Evolutionary conservation across 2,113 vertebrate species (phyloP).

Genomic region (Loxodonta africana): DNA sequence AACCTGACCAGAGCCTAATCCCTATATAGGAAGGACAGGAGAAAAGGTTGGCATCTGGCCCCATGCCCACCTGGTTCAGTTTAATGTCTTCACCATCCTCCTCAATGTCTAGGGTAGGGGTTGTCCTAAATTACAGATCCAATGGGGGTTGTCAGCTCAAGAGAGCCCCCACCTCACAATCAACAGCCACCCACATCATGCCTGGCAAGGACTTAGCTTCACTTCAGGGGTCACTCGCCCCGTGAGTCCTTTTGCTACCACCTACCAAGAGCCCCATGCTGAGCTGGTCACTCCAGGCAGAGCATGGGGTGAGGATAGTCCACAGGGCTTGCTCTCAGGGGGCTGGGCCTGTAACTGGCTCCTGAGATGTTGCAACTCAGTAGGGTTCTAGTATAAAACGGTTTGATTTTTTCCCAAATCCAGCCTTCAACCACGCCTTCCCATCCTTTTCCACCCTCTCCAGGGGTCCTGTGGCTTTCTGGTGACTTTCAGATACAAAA

Average conservation of each 20-base stretch:
- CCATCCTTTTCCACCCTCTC: neutral
- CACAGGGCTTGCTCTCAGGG: neutral
- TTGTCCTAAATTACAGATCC: neutral
- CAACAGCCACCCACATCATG: neutral
- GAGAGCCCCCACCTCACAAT: too few species aligned
- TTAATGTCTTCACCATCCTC: neutral
- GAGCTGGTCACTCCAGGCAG: neutral
- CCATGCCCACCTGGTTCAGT: neutral
- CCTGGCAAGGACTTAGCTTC: neutral
- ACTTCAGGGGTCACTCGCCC: neutral
- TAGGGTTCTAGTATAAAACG: neutral
- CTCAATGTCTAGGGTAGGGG: neutral
- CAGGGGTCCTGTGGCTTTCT: neutral
- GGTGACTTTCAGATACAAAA: neutral
- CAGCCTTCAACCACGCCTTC: neutral
- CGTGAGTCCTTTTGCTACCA: neutral
- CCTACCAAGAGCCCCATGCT: neutral
- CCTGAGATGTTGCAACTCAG: neutral
- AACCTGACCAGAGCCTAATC: neutral
- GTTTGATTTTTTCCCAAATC: neutral
- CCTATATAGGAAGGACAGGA: neutral
- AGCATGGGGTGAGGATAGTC: neutral
- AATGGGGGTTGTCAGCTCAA: too few species aligned
- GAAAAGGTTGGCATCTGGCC: too few species aligned
- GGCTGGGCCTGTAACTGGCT: neutral